Conservation (phyloP, 2,113 vertebrate genomes). For the Pavo muticus region DNA sequence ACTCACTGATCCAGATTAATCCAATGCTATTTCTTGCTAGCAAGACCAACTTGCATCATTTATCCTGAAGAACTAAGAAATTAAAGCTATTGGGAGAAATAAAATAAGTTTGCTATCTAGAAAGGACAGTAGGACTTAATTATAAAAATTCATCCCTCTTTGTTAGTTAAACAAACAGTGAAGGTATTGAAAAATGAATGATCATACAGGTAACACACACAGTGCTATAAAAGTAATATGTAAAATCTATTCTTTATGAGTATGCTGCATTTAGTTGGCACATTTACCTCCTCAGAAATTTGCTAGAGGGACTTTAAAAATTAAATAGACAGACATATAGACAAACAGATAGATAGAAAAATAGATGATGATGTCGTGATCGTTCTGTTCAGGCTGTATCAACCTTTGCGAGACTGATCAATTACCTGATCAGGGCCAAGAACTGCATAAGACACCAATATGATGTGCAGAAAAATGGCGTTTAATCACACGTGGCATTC, state of each 20-base stretch:
- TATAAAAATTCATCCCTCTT: not conserved
- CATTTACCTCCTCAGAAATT: not conserved
- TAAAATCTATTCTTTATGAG: not conserved
- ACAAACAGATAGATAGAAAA: not conserved
- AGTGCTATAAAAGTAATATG: not conserved
- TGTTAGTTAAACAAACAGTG: not conserved
- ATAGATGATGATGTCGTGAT: no score
- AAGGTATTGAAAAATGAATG: not conserved
- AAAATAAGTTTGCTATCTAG: not conserved
- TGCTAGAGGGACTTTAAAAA: not conserved
- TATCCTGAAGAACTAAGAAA: not conserved
- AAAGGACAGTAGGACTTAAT: not conserved
- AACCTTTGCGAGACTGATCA: no score
- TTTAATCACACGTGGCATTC: no score
- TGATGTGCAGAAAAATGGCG: no score
- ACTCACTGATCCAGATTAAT: not conserved
- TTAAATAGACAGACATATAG: not conserved
- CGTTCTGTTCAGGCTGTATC: no score
- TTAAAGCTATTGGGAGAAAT: not conserved
- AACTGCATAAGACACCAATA: no score
- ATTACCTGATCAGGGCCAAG: no score
- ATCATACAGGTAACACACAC: not conserved
- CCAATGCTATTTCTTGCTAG: not conserved
- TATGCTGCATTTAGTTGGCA: not conserved
- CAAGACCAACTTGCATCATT: not conserved